Evolutionary conservation across 2,888 invertebrate genomes (phyloP).

Genomic region (Embidobia sp.): DNA sequence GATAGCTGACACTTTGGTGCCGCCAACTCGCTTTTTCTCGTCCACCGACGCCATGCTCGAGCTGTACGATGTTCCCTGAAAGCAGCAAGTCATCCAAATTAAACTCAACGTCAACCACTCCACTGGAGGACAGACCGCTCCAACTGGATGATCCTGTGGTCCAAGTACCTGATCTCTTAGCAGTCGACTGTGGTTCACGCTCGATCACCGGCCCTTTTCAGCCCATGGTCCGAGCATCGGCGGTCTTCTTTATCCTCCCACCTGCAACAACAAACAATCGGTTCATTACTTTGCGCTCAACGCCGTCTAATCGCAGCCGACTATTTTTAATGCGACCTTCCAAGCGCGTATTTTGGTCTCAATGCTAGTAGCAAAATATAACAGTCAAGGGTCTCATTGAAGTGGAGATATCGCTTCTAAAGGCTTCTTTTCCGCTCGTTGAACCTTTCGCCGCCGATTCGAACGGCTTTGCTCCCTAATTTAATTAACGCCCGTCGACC

Average conservation of each 20-base stretch:
- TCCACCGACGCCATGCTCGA: conserved; percentile 85
- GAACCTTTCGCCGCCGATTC: too few relatives aligned
- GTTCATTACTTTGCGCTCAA: conserved; percentile 62
- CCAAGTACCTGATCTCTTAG: conserved; percentile 29
- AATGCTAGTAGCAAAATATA: conserved; percentile 8
- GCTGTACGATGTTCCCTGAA: conserved; percentile 45
- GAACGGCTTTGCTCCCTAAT: too few relatives aligned
- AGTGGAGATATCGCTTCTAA: background rate
- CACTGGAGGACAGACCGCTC: too few relatives aligned
- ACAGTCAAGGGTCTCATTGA: background rate
- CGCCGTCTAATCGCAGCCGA: conserved; percentile 43
- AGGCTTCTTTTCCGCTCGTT: too few relatives aligned
- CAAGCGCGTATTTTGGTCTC: conserved; percentile 31
- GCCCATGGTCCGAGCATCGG: conserved; percentile 76
- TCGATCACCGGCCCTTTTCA: conserved; percentile 67
- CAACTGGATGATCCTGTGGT: background rate
- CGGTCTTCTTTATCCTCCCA: conserved; percentile 53
- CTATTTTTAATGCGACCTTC: conserved; percentile 30
- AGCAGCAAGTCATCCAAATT: background rate
- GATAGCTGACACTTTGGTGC: conserved; percentile 94
- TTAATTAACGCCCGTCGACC: too few relatives aligned
- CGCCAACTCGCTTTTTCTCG: conserved; percentile 85
- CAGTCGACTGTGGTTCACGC: conserved; percentile 22
- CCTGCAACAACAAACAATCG: background rate
- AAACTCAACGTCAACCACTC: too few relatives aligned